Evolutionary conservation across 1,140 invertebrate species (phyloP).

Genomic region (Ladona fulva): DNA sequence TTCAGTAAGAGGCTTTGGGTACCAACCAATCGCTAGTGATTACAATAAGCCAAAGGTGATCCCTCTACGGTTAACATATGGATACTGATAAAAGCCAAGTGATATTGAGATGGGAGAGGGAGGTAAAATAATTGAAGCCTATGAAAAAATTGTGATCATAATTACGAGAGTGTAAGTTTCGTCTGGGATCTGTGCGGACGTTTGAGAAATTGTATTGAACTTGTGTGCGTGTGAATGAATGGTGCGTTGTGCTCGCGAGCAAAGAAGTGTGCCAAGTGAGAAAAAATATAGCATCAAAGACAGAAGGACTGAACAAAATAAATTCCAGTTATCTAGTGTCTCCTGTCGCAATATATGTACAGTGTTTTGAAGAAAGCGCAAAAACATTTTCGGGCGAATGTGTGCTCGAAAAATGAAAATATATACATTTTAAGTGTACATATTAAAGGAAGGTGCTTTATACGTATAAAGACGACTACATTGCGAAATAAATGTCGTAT

Average conservation of each 20-base stretch:
- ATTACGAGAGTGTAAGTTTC: not conserved
- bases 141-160: not conserved
- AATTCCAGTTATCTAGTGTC: constrained; percentile 1
- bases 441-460: constrained; percentile 6
- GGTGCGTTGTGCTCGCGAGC: not conserved
- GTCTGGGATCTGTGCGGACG: too few relatives aligned
- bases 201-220: not conserved
- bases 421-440: not conserved
- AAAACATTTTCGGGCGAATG: not conserved
- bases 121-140: not conserved
- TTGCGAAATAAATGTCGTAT: not conserved
- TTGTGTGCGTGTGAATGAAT: not conserved
- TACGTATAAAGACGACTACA: constrained; percentile 1
- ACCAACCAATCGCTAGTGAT: not conserved
- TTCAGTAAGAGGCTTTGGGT: too few relatives aligned
- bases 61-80: not conserved
- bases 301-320: not conserved
- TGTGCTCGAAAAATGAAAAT: not conserved
- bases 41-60: not conserved
- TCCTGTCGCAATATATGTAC: not conserved
- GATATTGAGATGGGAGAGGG: not conserved
- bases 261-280: not conserved
- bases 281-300: constrained; percentile 1
- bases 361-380: not conserved
- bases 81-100: not conserved